Base-by-base conservation (phyloP, 2,113 vertebrate species). In the Hippocampus abdominalis region DNA sequence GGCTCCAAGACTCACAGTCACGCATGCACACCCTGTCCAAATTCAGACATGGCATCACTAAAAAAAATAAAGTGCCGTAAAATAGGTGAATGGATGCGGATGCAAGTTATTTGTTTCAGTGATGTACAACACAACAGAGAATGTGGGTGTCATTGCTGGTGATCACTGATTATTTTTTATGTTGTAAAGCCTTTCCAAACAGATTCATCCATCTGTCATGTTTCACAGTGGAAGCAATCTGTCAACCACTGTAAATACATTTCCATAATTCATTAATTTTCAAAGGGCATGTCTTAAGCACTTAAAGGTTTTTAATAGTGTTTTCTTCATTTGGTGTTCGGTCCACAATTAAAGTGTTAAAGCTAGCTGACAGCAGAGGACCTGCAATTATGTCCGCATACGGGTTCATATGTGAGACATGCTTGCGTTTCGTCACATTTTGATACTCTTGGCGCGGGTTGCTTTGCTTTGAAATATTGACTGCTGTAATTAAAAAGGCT, bases 41-140 rank as follows among this genome's bases (percentile, higher is more conserved):
- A 78, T 78, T 72, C 72, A 87, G 87, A 88, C 86, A 84, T 65
- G 75, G 64, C 81, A 73, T 81, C 82, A 81, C 77, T 60, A 66
- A 82, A 79, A 87, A 84, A 79, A 87, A 84, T 63, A 66, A 72
- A 76, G 75, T 57, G 65, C 70, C 56, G 65, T 82, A 61, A 74
- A 88, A 70, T 74, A 82, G 76, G 78, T 82, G 85, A 86, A 83
- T 85, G 87, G 79, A 88, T 88, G 79, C 48, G 80, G 85, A 86
- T 87, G 82, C 81, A 81, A 80, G 76, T 83, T 88, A 88, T 89
- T 90, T 91, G 88, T 90, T 91, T 82, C 71, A 40, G 71, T 87
- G 83, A 90, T 83, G 85, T 86, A 76, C 46, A 51, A 84, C 76
- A 84, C 82, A 86, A 82, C 79, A 76, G 70, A 81, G 79, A 72